Base-by-base conservation (phyloP, 2,113 vertebrate species). In the Xenopus borealis region DNA sequence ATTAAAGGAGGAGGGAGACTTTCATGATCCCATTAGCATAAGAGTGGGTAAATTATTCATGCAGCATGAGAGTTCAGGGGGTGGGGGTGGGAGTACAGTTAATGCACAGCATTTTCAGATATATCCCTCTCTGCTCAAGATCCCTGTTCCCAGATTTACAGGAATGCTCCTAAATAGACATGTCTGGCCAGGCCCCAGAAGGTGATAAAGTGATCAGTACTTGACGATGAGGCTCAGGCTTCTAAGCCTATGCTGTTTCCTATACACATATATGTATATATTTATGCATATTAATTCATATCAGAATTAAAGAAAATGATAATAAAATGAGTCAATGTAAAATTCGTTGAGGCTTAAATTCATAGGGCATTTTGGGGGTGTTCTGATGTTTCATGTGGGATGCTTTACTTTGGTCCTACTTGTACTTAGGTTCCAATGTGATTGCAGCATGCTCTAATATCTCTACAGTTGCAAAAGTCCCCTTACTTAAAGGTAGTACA, bases 101-200 rank as follows among this genome's bases (percentile, higher is more conserved):
- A 97, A 98, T 98, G 96, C 94, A 96, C 93, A 96, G 94, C 96
- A 94, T 96, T 97, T 95, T 97, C 94, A 98, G 96, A 96, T 95
- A 94, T 96, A 95, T 96, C 93, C 90, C 92, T 92, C 91, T 92
- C 92, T 91, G 92, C 93, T 95, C 95, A 92, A 94, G 95, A 96
- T 97, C 95, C 91, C 93, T 94, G 94, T 94, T 96, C 91, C 91
- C 92, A 93, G 93, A 91, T 95, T 97, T 98, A 96, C 92, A 87
- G 93, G 95, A 97, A 97, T 91, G 87, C 91, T 94, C 94, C 94
- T 62, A 45, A 69, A 62, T 45, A 69, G 73, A 69, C 57, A 75
- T 44, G 94, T 92, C 93, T 98, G 95, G 95, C 94, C 88, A 89
- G 88, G 88, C 89, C 96, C 96, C 96, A 98, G 94, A 95, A 94